A percentile compares a stretch with the other conserved stretches of the same genome.
Conservation (phyloP, 1,140 invertebrate genomes). For the Riptortus pedestris region DNA sequence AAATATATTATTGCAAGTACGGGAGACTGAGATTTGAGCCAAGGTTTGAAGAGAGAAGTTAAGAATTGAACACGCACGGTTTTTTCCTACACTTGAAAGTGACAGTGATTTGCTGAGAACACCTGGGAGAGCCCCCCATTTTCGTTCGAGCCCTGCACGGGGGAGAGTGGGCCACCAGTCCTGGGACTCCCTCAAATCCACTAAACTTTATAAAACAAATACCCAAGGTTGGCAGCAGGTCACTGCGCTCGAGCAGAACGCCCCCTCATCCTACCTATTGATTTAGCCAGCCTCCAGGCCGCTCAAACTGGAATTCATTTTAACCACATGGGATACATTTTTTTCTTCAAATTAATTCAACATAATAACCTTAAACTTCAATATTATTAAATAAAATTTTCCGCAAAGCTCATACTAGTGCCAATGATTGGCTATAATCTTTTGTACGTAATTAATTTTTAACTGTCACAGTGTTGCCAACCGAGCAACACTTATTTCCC, state of each 20-base stretch:
- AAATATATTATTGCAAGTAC: constrained; percentile 17
- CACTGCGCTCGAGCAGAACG: not conserved
- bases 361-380: too few relatives aligned
- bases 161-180: not conserved
- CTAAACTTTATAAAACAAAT: constrained; percentile 7
- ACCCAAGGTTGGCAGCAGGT: not conserved
- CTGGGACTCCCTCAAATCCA: not conserved
- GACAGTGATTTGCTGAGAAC: not conserved
- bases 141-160: not conserved
- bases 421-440: too few relatives aligned
- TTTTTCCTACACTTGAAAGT: constrained; percentile 19
- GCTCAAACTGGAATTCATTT: not conserved
- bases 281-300: not conserved
- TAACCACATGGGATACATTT: not conserved
- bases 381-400: too few relatives aligned
- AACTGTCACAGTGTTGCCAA: too few relatives aligned
- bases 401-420: too few relatives aligned
- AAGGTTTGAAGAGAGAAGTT: not conserved
- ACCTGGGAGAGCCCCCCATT: constrained; percentile 10
- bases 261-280: too few relatives aligned
- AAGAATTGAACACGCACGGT: constrained; percentile 7
- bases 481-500: too few relatives aligned
- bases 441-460: too few relatives aligned
- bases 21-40: not conserved
- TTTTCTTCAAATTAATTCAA: too few relatives aligned